Conservation (phyloP, 2,113 vertebrate genomes). For the Caretta caretta region DNA sequence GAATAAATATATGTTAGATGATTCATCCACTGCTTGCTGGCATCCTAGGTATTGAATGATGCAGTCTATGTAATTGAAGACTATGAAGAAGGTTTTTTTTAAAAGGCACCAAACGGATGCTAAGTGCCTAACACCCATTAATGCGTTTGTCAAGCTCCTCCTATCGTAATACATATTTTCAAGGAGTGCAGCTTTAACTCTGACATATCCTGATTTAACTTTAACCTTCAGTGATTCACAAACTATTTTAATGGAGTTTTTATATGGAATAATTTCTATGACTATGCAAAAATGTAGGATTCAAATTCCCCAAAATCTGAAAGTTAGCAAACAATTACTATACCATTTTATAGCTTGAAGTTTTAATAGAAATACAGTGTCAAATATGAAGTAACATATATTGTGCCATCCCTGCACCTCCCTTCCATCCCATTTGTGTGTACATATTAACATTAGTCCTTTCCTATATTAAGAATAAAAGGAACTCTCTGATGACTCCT, state of each 20-base stretch:
- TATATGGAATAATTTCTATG: neutral
- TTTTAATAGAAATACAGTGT: neutral
- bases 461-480: neutral
- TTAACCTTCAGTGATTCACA: neutral
- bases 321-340: neutral
- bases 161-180: neutral
- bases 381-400: neutral
- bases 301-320: neutral
- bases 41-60: neutral
- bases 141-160: neutral
- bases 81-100: neutral
- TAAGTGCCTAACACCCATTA: neutral
- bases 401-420: neutral
- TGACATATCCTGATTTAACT: neutral
- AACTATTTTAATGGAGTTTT: neutral
- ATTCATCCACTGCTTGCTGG: neutral
- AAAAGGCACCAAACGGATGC: neutral
- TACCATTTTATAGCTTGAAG: neutral
- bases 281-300: neutral
- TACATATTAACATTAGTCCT: neutral
- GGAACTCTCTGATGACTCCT: neutral
- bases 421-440: neutral
- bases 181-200: neutral
- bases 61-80: neutral
- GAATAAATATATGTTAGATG: neutral